Evolutionary conservation across 2,797 vertebrate species (phyloP).

Genomic region (Lacerta agilis): DNA sequence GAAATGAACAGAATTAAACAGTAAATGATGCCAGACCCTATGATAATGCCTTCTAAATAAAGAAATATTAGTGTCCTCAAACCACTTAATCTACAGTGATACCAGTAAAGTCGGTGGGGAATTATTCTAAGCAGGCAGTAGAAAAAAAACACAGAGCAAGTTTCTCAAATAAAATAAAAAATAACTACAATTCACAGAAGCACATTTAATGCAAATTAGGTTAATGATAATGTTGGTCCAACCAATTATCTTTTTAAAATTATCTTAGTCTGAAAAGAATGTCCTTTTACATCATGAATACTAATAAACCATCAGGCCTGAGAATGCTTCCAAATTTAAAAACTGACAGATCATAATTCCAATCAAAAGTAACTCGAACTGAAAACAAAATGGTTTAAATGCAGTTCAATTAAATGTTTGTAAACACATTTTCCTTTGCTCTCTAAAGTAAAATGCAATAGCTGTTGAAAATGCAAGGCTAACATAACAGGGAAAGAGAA

Average conservation of each 20-base stretch:
- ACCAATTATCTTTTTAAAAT: conserved; percentile 66
- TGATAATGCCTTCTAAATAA: conserved; percentile 52
- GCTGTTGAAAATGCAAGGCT: conserved; percentile 6
- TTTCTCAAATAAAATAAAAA: conserved; percentile 58
- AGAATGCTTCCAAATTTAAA: conserved; percentile 33
- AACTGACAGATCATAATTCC: conserved; percentile 30
- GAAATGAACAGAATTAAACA: conserved; percentile 40
- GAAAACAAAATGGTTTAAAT: conserved; percentile 26
- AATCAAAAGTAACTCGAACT: conserved; percentile 27
- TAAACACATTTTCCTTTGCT: background rate
- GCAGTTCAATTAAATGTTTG: conserved; percentile 25
- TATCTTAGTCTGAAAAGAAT: conserved; percentile 59
- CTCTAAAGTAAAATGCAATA: conserved; percentile 5
- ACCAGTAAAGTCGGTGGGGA: background rate
- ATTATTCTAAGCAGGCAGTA: background rate
- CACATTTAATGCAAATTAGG: conserved; percentile 68
- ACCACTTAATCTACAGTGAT: background rate
- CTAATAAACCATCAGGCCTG: conserved; percentile 47
- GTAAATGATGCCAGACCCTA: conserved; percentile 17
- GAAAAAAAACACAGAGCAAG: conserved; percentile 43
- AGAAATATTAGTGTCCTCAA: background rate
- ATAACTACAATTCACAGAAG: conserved; percentile 62
- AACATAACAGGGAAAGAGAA: conserved; percentile 14
- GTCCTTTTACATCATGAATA: conserved; percentile 60
- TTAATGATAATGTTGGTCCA: conserved; percentile 69